Percentiles rank a stretch among this genome's conserved stretches.
Evolutionary conservation across 2,113 vertebrate genomes (phyloP).

Genomic region (Hyperopisus bebe): DNA sequence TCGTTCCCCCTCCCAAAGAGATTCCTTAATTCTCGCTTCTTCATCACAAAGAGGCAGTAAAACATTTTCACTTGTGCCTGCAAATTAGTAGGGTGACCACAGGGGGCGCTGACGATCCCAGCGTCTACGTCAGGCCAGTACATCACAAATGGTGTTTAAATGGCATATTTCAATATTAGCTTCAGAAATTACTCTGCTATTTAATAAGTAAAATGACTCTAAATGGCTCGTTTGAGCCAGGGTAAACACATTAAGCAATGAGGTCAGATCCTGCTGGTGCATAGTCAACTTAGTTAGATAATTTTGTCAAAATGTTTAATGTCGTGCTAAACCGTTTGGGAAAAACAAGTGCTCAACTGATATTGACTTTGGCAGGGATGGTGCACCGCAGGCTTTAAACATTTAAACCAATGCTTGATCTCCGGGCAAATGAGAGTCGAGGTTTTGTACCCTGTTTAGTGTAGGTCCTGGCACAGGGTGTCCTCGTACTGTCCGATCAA

Average conservation of each 20-base stretch:
- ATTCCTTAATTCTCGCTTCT: not conserved
- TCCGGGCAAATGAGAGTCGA: conserved; percentile 65
- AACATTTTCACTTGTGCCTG: not conserved
- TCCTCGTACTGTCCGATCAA: conserved; percentile 40
- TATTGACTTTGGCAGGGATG: conserved; percentile 86
- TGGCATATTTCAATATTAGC: conserved; percentile 63
- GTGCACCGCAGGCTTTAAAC: conserved; percentile 61
- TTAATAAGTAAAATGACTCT: conserved; percentile 59
- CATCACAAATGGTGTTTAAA: conserved; percentile 51
- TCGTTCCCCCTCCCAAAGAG: not conserved
- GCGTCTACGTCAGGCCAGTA: not conserved
- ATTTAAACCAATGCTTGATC: conserved; percentile 72
- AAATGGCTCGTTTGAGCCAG: conserved; percentile 73
- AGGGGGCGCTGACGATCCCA: not conserved
- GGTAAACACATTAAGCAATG: conserved; percentile 91
- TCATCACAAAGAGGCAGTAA: not conserved
- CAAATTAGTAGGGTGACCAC: not conserved
- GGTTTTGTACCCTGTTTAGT: conserved; percentile 56
- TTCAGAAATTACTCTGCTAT: conserved; percentile 59
- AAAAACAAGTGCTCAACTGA: conserved; percentile 70
- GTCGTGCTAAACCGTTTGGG: conserved; percentile 79
- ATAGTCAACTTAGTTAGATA: conserved; percentile 87
- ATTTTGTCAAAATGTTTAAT: conserved; percentile 95
- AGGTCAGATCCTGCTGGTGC: conserved; percentile 85
- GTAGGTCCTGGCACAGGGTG: conserved; percentile 50